Evolutionary conservation across 2,797 vertebrate genomes (phyloP), one percentile per base, ranked within the genome.

Genomic region (Falco peregrinus): DNA sequence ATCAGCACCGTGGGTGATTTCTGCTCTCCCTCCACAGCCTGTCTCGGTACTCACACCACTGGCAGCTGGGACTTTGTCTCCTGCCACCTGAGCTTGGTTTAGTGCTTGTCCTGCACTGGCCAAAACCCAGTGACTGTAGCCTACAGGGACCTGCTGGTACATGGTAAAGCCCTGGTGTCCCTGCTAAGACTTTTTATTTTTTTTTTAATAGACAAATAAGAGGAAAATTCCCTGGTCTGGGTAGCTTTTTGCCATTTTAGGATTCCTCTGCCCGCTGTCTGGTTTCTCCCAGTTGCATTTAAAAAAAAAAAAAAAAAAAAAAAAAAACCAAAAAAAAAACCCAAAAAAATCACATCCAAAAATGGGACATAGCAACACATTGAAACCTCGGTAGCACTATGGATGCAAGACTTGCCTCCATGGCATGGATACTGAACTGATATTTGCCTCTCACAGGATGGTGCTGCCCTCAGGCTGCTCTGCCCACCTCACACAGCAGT

Each of bases 1-100:
- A 10, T 17, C 22, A 59, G 10, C 43, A 43, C 33, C 0, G 1
- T 0, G 0, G 5, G 43, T 1, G 2, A 28, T 53, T 71, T 69
- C 14, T 3, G 1, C 29, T 50, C 33, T 48, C 33, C 29, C 39
- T 41, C 39, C 31, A 6, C 22, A 39, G 37, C 35, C 57, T 24
- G 2, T 67, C 48, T 77, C 5, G 2, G 9, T 51, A 19, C 60
- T 85, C 61, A 5, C 6, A 53, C 5, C 48, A 8, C 39, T 68
- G 53, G 13, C 45, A 54, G 75, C 59, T 76, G 45, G 39, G 71
- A 20, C 73, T 83, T 85, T 5, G 3, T 53, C n/a, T 78, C 31
- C 54, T 92, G 53, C 16, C 41, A 74, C 60, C 67, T 48, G 48
- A 78, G 28, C 28, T 78, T 60, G 25, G 73, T 85, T 25, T 77